These are phyloP conservation scores for Dendrocopos noguchii DNA, from an alignment of 2,113 vertebrate species.

Conservation along the genomic window DNA sequence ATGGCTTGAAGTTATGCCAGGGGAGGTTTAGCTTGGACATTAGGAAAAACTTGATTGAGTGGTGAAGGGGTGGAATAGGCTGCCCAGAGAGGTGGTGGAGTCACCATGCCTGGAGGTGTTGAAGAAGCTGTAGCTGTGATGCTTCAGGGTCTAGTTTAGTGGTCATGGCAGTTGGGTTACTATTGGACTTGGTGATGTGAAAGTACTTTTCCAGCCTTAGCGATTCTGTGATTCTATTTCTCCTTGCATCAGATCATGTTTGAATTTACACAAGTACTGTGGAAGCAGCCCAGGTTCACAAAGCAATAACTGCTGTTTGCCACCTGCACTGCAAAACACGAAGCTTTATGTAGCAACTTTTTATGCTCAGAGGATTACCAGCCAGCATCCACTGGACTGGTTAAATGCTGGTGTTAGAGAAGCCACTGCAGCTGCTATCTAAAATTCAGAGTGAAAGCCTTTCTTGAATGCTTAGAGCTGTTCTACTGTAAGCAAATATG, in stretches of 20 bases:
- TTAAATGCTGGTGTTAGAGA: neutral
- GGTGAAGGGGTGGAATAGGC: no score
- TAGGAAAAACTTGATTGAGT: no score
- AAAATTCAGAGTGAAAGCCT: neutral
- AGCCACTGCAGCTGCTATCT: neutral
- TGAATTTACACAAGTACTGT: slow-evolving; percentile 18
- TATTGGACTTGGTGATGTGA: no score
- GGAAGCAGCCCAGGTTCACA: neutral
- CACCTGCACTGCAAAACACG: neutral
- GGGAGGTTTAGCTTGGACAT: no score
- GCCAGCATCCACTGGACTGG: neutral
- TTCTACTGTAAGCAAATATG: neutral
- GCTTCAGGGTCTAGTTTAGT: no score
- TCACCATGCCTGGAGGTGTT: no score
- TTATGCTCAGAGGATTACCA: neutral
- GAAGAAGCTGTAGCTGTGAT: no score
- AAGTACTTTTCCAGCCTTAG: no score
- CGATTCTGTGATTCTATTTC: neutral
- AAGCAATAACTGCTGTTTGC: slow-evolving; percentile 22
- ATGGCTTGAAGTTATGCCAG: no score
- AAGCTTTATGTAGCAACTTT: neutral
- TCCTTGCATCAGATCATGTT: neutral
- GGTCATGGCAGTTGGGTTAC: no score
- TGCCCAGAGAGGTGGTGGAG: no score
- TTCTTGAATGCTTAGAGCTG: neutral